phyloP scores from a whole-genome alignment of 1,140 invertebrate species.

The Ctenoplectra terminalis region DNA sequence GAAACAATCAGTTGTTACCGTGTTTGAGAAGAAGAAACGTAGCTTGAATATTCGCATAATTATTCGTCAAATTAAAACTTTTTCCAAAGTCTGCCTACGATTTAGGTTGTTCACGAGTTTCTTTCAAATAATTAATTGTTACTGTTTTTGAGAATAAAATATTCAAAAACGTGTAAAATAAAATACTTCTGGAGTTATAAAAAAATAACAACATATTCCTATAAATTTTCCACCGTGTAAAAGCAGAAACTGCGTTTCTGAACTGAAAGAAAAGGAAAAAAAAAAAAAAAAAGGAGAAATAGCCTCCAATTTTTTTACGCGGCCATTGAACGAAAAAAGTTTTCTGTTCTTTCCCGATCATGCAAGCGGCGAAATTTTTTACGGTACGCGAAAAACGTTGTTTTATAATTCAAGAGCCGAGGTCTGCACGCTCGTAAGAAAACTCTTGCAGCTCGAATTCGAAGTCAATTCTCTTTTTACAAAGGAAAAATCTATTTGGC shows the following conservation, averaged over 20 bases:
- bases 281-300: too few relatives aligned
- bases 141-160: too few relatives aligned
- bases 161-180: too few relatives aligned
- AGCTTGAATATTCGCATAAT: neutral
- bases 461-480: neutral
- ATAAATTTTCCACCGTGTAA: neutral
- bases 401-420: neutral
- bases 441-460: neutral
- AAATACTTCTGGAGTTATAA: too few relatives aligned
- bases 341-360: neutral
- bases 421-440: too few relatives aligned
- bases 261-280: too few relatives aligned
- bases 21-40: neutral
- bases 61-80: constrained; percentile 3
- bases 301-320: neutral
- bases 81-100: neutral
- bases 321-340: neutral
- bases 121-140: neutral
- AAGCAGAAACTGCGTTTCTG: neutral
- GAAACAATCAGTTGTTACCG: neutral
- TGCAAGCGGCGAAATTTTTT: neutral
- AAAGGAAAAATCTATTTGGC: neutral
- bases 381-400: neutral
- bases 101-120: neutral
- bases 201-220: too few relatives aligned